Evolutionary conservation across 2,797 vertebrate species (phyloP).

Genomic region (Eremophila alpestris): DNA sequence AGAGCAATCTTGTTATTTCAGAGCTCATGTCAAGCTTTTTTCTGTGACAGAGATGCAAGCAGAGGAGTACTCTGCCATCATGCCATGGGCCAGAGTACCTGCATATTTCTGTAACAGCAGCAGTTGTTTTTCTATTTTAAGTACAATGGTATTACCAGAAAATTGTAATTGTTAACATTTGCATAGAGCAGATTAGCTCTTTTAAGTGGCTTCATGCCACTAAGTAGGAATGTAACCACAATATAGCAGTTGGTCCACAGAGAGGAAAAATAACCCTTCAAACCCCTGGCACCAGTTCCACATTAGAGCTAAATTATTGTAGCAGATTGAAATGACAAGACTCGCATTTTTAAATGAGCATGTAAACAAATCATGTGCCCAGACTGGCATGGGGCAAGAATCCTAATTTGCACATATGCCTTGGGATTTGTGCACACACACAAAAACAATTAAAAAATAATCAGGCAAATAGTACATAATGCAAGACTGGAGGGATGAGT

Average conservation of each 20-base stretch:
- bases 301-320: conserved; percentile 17
- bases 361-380: not conserved
- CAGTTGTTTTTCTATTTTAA: conserved; percentile 28
- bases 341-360: not conserved
- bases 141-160: not conserved
- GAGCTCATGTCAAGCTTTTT: not conserved
- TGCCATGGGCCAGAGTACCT: not conserved
- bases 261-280: conserved; percentile 52
- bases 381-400: not conserved
- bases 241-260: not conserved
- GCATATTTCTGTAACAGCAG: not conserved
- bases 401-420: not conserved
- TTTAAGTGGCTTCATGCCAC: conserved; percentile 34
- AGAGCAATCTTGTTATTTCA: not conserved
- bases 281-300: not conserved
- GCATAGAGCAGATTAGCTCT: conserved; percentile 9
- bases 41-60: not conserved
- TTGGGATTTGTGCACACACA: not conserved
- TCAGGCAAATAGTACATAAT: not conserved
- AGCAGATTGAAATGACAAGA: conserved; percentile 44
- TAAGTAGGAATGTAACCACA: conserved; percentile 13
- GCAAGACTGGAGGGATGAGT: not conserved
- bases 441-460: not conserved
- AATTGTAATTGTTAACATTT: conserved; percentile 46
- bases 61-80: not conserved